Percentiles rank a stretch among this genome's conserved stretches.
Conservation (phyloP, 2,888 invertebrate genomes). For the Andrena bicolor region DNA sequence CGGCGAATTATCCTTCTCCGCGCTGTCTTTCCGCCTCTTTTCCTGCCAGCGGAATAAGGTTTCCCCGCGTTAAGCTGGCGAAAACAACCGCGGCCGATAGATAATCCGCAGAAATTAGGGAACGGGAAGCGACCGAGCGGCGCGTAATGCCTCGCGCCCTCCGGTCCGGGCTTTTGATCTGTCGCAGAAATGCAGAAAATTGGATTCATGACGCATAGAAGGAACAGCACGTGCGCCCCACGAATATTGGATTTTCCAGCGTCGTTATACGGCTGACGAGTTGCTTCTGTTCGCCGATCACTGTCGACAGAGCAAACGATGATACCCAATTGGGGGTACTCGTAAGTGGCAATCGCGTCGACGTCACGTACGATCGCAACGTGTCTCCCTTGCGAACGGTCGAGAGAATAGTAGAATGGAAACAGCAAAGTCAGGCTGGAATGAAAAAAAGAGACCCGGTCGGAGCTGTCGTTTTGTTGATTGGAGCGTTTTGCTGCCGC, state of each 20-base stretch:
- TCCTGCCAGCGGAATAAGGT: constrained; percentile 24
- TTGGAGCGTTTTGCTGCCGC: constrained; percentile 57
- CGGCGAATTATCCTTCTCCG: constrained; percentile 34
- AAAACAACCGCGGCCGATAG: not conserved
- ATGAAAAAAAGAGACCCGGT: constrained; percentile 35
- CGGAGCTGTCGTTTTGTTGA: constrained; percentile 69
- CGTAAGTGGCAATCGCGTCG: constrained; percentile 71
- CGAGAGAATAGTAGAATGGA: constrained; percentile 44
- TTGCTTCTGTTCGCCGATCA: constrained; percentile 63
- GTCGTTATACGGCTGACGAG: constrained; percentile 69
- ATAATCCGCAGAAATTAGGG: constrained; percentile 28
- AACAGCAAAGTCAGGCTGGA: constrained; percentile 58
- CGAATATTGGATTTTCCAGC: constrained; percentile 67
- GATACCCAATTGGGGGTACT: constrained; percentile 66
- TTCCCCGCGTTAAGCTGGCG: not conserved
- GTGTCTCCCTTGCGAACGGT: constrained; percentile 58
- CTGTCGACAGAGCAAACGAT: constrained; percentile 58
- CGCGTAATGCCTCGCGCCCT: constrained; percentile 21
- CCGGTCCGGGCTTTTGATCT: constrained; percentile 50
- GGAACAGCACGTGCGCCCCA: constrained; percentile 52
- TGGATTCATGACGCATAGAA: constrained; percentile 59
- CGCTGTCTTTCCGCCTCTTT: not conserved
- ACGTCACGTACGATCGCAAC: constrained; percentile 69
- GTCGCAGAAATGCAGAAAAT: constrained; percentile 57
- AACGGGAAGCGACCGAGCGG: not conserved